phyloP scores from a whole-genome alignment of 1,140 invertebrate genomes.

The Ephestia elutella region DNA sequence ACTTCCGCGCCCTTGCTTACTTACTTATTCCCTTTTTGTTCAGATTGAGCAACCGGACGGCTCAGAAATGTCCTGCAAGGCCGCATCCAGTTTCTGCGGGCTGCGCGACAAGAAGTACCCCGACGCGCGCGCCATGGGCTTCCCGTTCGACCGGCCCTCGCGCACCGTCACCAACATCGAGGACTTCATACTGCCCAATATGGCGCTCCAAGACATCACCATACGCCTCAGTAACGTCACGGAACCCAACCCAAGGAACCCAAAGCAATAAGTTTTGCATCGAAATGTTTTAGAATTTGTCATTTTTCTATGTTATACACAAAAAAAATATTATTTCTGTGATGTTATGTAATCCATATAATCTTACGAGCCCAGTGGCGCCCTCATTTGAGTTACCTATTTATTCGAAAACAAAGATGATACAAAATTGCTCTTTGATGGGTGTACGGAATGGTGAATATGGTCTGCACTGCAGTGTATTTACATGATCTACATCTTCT shows the following conservation, averaged over 20 bases:
- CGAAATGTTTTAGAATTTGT: neutral
- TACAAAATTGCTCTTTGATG: too few species aligned
- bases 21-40: too few species aligned
- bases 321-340: too few species aligned
- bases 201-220: conserved; percentile 73
- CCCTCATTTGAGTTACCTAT: too few species aligned
- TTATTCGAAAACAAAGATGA: too few species aligned
- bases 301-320: too few species aligned
- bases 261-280: conserved; percentile 21
- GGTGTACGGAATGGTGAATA: too few species aligned
- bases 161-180: conserved; percentile 73
- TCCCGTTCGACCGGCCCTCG: conserved; percentile 79
- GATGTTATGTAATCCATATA: too few species aligned
- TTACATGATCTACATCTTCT: too few species aligned
- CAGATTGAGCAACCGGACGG: conserved; percentile 73
- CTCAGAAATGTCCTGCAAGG: conserved; percentile 71
- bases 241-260: conserved; percentile 60
- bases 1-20: too few species aligned
- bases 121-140: conserved; percentile 81
- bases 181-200: conserved; percentile 76
- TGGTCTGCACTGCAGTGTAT: too few species aligned
- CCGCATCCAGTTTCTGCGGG: conserved; percentile 82
- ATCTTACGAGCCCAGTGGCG: too few species aligned
- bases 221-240: conserved; percentile 57
- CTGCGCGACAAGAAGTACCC: conserved; percentile 79